Base-by-base conservation (phyloP, 2,888 invertebrate species). In the Himalopsyche tibetana region DNA sequence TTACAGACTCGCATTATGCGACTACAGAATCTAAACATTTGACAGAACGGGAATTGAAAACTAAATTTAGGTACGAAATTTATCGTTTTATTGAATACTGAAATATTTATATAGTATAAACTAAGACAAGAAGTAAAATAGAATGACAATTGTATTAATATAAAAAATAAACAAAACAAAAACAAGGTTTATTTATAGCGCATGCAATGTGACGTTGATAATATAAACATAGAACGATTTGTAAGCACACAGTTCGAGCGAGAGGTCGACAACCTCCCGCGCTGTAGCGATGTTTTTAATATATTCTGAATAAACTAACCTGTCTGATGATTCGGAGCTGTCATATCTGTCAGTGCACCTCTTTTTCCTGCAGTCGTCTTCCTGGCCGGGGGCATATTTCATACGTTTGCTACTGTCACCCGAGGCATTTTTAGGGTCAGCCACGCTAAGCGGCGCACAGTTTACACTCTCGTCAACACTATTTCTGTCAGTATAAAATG, bases 311-410 rank as follows among this genome's bases (percentile, higher is more conserved):
- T 88, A 83, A 89, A 91, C 94, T 94, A 92, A 97, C 97, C 97
- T 97, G 96, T 97, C 97, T 93, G 97, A 97, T 91, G 97, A 97
- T 94, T 97, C 97, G 90, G 97, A 97, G 92, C 97, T 97, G 94
- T 98, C 97, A 94, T 97, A 97, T 94, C 97, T 95, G 95, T 97
- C 97, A 92, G 96, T 94, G 93, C 97, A 97, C 93, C 97, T 94
- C 93, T 96, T 97, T 93, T 96, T 96, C 92, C 96, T 94, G 91
- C 95, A 95, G 90, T 95, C 95, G 87, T 93, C 92, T 88, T 91
- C 91, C 89, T 85, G 80, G 92, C 90, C 90, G 90, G 89, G 63
- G 90, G 90, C 90, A 91, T 91, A 85, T 87, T 87, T 84, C 83
- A 83, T 83, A 83, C 80, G 83, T 85, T 87, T 82, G 51, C 28